A percentile compares a stretch with the other conserved stretches of the same genome.
phyloP scores from a whole-genome alignment of 2,113 vertebrate genomes.

The Chaenogobius annularis region DNA sequence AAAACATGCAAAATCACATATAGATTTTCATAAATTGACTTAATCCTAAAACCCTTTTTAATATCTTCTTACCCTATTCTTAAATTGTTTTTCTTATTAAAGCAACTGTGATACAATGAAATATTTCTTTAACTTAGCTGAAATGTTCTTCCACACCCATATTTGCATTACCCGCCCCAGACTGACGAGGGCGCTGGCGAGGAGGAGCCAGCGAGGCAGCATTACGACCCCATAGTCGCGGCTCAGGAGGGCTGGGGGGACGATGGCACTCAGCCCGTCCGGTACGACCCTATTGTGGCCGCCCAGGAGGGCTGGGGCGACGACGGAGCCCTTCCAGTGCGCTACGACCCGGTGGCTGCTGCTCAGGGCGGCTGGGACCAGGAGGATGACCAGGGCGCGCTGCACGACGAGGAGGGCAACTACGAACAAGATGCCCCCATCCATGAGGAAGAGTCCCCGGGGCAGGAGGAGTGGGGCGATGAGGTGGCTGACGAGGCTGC shows the following conservation, averaged over 20 bases:
- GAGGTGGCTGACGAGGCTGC: conserved; percentile 41
- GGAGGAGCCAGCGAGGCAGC: conserved; percentile 19
- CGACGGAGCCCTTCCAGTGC: conserved; percentile 40
- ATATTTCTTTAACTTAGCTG: not conserved
- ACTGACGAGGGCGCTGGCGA: conserved; percentile 71
- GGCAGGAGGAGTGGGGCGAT: conserved; percentile 55
- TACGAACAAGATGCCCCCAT: conserved; percentile 68
- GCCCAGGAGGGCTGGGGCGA: conserved; percentile 66
- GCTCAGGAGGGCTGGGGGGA: conserved; percentile 68
- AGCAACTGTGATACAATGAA: not conserved
- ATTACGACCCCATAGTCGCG: conserved; percentile 65
- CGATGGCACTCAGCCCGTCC: conserved; percentile 48
- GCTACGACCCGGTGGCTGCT: conserved; percentile 38
- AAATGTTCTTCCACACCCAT: conserved; percentile 36
- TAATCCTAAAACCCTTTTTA: not conserved
- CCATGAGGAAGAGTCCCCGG: conserved; percentile 36
- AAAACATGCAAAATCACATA: conserved; percentile 14
- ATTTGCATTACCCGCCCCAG: conserved; percentile 65
- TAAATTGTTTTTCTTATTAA: not conserved
- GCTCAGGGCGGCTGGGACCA: conserved; percentile 59
- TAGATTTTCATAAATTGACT: not conserved
- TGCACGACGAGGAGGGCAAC: conserved; percentile 29
- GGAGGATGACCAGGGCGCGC: conserved; percentile 49
- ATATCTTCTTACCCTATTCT: not conserved
- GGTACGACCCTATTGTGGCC: conserved; percentile 69